These are phyloP conservation scores for Botia almorhae DNA, from an alignment of 2,797 vertebrate species.

Conservation along the genomic window DNA sequence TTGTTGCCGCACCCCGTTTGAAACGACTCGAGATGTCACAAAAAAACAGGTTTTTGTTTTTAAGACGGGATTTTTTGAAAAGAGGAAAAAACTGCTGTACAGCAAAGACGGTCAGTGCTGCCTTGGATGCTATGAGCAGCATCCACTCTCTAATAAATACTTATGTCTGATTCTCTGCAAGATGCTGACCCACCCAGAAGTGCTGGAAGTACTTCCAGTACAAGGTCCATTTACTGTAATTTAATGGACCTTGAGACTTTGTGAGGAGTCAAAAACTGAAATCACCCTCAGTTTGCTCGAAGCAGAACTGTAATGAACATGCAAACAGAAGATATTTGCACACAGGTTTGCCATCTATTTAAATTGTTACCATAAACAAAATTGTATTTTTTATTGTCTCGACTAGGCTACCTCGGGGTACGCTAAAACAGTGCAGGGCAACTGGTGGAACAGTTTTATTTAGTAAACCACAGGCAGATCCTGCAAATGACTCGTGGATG, in stretches of 20 bases:
- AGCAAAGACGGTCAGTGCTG: too few relatives aligned
- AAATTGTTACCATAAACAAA: not conserved
- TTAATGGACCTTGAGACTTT: not conserved
- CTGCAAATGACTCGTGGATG: not conserved
- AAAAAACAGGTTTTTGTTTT: too few relatives aligned
- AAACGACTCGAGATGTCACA: too few relatives aligned
- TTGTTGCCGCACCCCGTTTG: too few relatives aligned
- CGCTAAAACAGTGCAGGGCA: not conserved
- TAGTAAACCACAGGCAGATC: slow-evolving; percentile 4
- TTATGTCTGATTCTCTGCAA: too few relatives aligned
- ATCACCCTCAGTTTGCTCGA: not conserved
- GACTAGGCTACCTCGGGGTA: not conserved
- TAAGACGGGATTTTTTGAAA: too few relatives aligned
- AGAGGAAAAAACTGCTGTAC: too few relatives aligned
- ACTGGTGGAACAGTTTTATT: slow-evolving; percentile 10
- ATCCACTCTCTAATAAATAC: too few relatives aligned
- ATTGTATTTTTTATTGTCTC: not conserved
- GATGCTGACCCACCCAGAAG: too few relatives aligned
- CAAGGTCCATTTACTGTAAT: not conserved
- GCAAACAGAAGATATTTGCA: not conserved
- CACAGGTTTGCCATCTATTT: not conserved
- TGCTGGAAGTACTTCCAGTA: too few relatives aligned
- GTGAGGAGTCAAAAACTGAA: not conserved
- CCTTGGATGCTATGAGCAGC: too few relatives aligned
- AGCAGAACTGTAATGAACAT: not conserved